Percentiles rank a stretch among this genome's conserved stretches.
Conservation (phyloP, 2,888 invertebrate genomes). For the Exocentrus adspersus region DNA sequence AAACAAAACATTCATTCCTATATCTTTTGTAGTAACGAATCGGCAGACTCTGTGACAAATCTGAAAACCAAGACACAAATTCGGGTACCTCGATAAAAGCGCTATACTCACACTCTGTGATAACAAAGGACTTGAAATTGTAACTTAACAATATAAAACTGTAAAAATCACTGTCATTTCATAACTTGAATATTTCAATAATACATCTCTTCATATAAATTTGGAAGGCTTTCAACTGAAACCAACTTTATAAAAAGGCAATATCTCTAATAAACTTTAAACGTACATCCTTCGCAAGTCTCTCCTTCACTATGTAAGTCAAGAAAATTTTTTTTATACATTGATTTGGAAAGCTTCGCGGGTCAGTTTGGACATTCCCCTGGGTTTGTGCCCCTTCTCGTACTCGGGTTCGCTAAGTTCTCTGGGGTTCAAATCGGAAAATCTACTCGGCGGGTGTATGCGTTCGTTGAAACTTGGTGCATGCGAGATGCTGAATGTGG, state of each 20-base stretch:
- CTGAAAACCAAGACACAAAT: too few relatives aligned
- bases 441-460: constrained; percentile 86
- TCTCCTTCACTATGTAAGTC: background rate
- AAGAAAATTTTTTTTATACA: constrained; percentile 65
- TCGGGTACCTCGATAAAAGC: too few relatives aligned
- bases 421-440: constrained; percentile 74
- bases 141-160: background rate
- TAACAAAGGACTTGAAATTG: background rate
- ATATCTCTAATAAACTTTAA: too few relatives aligned
- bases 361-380: constrained; percentile 63
- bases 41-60: too few relatives aligned
- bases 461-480: constrained; percentile 84
- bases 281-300: background rate
- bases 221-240: background rate
- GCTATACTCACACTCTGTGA: background rate
- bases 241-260: background rate
- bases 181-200: constrained; percentile 3
- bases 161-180: background rate
- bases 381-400: constrained; percentile 62
- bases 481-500: constrained; percentile 85
- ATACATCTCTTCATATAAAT: constrained; percentile 1
- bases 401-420: constrained; percentile 64
- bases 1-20: too few relatives aligned
- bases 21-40: too few relatives aligned
- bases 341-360: constrained; percentile 84